Percentiles rank a stretch among this genome's conserved stretches.
Conservation (phyloP, 2,888 invertebrate species). For the Drosophila putrida region DNA sequence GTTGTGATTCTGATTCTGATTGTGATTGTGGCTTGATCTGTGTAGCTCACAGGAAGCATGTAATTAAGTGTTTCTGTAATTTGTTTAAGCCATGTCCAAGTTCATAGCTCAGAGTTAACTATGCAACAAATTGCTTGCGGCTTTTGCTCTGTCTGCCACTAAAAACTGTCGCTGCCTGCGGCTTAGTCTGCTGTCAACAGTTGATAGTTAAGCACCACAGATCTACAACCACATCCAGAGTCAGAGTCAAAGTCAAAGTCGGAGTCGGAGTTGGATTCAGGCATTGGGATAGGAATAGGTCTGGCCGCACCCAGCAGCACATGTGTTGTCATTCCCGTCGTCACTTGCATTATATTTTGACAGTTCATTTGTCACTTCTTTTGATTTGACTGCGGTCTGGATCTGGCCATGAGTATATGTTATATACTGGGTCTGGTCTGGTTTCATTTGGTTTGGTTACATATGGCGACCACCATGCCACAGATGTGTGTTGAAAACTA, state of each 20-base stretch:
- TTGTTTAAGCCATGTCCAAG: slow-evolving; percentile 39
- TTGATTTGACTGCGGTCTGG: slow-evolving; percentile 66
- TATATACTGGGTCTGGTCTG: slow-evolving; percentile 3
- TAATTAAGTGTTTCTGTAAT: slow-evolving; percentile 73
- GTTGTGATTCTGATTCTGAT: slow-evolving; percentile 20
- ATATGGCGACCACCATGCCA: slow-evolving; percentile 54
- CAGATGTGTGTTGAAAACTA: slow-evolving; percentile 52
- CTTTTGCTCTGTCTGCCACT: slow-evolving; percentile 36
- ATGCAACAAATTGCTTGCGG: slow-evolving; percentile 58
- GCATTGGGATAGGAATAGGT: slow-evolving; percentile 9
- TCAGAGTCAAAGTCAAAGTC: neutral
- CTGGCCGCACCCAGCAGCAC: slow-evolving; percentile 63
- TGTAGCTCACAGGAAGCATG: slow-evolving; percentile 58
- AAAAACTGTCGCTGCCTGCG: slow-evolving; percentile 67
- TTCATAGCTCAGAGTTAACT: slow-evolving; percentile 52
- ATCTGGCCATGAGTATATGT: slow-evolving; percentile 23
- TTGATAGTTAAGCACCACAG: slow-evolving; percentile 46
- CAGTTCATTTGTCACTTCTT: slow-evolving; percentile 77
- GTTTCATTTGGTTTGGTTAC: slow-evolving; percentile 29
- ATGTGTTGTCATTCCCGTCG: slow-evolving; percentile 68
- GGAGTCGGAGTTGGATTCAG: slow-evolving; percentile 7
- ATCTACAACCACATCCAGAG: neutral
- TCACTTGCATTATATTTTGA: slow-evolving; percentile 77
- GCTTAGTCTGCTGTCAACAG: slow-evolving; percentile 73
- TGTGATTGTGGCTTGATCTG: slow-evolving; percentile 34